Base-by-base conservation (phyloP, 2,113 vertebrate genomes). In the Aegypius monachus region DNA sequence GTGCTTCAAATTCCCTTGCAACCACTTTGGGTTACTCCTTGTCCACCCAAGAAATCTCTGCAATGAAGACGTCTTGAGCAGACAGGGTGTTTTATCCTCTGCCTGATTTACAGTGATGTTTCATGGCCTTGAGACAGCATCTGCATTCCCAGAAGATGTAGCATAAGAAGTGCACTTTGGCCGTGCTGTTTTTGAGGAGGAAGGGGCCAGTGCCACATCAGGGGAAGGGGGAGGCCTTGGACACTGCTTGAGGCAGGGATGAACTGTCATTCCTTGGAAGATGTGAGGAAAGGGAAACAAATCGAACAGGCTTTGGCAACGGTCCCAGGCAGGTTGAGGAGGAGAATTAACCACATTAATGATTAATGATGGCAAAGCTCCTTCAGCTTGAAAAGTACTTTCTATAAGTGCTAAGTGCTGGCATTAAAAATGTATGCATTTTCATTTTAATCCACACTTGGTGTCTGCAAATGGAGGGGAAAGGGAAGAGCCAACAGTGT, bases 371-470 rank as follows among this genome's bases (percentile, higher is more conserved):
- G 55, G 43, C 43, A 94, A 92, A 97, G 62, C 81, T 86, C 59
- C 78, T 88, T 92, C 73, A 92, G 72, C 77, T 85, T 58, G 81
- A 81, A 92, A 95, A 96, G 89, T 83, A 59, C 86, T 95, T 94
- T 88, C 66, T 93, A 0, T 96, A 81, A 95, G 70, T 50, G 62
- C 90, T 95, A 94, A 96, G 85, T 91, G 83, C 86, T 89, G 58
- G 32, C 94, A 97, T 97, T 94, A 97, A 96, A 97, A 93, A 95
- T 96, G 85, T 78, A 96, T 94, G 86, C 29, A 7, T 75, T 92
- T 89, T 93, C 21, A 9, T 89, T 92, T 95, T 74, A 90, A 86
- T 90, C 84, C 48, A 52, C 11, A 10, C 43, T 71, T 81, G 38
- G 36, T 3, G 0, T 92, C 80, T 83, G 59, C 79, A 96, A 79